Base-by-base conservation (phyloP, 2,113 vertebrate genomes). In the Empidonax traillii region DNA sequence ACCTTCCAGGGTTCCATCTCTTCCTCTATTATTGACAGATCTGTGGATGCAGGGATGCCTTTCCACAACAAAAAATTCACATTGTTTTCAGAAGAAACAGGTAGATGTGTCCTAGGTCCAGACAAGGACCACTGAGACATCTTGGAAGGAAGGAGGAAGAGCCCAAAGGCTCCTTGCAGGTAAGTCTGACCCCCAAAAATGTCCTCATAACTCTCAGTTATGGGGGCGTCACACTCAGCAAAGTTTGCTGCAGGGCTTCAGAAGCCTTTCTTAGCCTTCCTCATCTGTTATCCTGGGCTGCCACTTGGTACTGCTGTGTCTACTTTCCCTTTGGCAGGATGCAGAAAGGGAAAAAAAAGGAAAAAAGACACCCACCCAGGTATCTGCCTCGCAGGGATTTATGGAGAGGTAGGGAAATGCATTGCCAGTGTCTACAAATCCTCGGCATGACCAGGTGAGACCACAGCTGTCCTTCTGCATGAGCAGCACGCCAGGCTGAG, bases 381-480 rank as follows among this genome's bases (percentile, higher is more conserved):
- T 89, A 75, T 71, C n/a, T 91, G 88, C 63, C 73, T 78, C 33
- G 74, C 85, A n/a, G 66, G 69, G 93, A 90, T 95, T 96, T 94
- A 87, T 89, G 83, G 68, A 68, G 88, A 76, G 49, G 91, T 39
- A 87, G 76, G 84, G 81, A 91, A 96, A 97, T 53, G 80, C 53
- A 53, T 94, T 92, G 81, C 46, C 61, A 46, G 11, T 14, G 66
- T 75, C 88, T 77, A 10, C 23, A 88, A 89, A 90, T 96, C 49
- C 73, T 75, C 2, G 0, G 65, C 1, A 3, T 85, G 83, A 75
- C 87, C 90, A 80, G 1, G 55, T 1, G 10, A 83, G 91, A 74
- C 94, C 92, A 76, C 4, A 22, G 73, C 68, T 84, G 83, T 95
- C 89, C 85, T 83, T 69, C 68, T 30, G 73, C 86, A 43, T 85